phyloP scores from a whole-genome alignment of 2,113 vertebrate species.

The Poecile atricapillus region DNA sequence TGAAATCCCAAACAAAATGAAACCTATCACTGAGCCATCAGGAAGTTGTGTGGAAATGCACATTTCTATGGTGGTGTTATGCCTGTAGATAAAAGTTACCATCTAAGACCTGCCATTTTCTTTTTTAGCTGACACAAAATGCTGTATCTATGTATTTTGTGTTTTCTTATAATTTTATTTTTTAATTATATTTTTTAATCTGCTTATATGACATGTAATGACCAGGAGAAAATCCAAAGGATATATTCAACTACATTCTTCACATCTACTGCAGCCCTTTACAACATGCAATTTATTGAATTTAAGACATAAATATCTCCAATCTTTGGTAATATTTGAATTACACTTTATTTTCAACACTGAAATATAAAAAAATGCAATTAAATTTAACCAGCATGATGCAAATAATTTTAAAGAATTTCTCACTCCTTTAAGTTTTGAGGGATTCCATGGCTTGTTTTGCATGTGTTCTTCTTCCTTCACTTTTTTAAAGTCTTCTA shows the following conservation, averaged over 20 bases:
- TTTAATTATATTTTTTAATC: background rate
- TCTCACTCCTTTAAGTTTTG: background rate
- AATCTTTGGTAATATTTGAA: background rate
- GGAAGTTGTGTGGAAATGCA: background rate
- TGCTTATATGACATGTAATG: background rate
- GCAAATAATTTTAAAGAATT: background rate
- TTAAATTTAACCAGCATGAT: background rate
- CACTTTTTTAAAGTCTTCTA: background rate
- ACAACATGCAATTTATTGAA: background rate
- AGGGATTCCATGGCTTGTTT: background rate
- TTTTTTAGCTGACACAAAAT: background rate
- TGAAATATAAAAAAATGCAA: background rate
- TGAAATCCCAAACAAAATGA: background rate
- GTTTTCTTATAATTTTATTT: background rate
- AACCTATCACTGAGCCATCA: background rate
- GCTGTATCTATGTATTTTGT: accelerated
- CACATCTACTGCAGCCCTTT: background rate
- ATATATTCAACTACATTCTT: background rate
- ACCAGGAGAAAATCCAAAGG: background rate
- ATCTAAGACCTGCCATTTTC: background rate
- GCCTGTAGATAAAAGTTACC: background rate
- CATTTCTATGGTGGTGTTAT: background rate
- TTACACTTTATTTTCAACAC: background rate
- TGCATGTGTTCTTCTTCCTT: background rate
- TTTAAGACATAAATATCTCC: background rate